Evolutionary conservation across 2,888 invertebrate genomes (phyloP).

Genomic region (Odontocerum albicorne): DNA sequence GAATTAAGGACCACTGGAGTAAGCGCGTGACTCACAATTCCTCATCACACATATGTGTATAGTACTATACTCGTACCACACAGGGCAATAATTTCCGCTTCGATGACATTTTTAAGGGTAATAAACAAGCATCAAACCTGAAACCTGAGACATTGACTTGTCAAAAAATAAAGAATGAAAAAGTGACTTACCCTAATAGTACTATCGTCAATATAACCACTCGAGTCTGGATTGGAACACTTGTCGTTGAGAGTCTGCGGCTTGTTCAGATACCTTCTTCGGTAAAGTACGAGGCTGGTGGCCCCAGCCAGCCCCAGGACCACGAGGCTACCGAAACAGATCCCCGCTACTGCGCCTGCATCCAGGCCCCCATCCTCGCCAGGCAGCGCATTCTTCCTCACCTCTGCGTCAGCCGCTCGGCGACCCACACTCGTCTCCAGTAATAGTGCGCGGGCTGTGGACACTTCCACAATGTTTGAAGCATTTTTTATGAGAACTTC

Average conservation of each 20-base stretch:
- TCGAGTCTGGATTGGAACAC: constrained; percentile 83
- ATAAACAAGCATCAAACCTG: too few species aligned
- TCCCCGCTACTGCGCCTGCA: constrained; percentile 67
- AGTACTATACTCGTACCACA: too few species aligned
- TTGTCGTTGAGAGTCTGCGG: constrained; percentile 82
- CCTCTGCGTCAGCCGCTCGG: constrained; percentile 21
- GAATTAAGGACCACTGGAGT: too few species aligned
- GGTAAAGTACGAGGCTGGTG: constrained; percentile 68
- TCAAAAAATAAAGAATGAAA: constrained; percentile 18
- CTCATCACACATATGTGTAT: too few species aligned
- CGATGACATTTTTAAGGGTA: too few species aligned
- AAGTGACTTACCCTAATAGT: constrained; percentile 67
- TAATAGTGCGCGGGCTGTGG: constrained; percentile 30
- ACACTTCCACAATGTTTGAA: constrained; percentile 21
- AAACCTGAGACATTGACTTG: too few species aligned
- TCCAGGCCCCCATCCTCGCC: constrained; percentile 48
- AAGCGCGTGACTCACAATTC: too few species aligned
- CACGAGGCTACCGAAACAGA: constrained; percentile 67
- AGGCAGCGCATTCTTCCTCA: constrained; percentile 9
- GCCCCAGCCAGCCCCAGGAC: constrained; percentile 66
- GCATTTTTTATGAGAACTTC: background rate
- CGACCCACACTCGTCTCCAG: constrained; percentile 30
- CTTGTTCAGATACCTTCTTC: constrained; percentile 74
- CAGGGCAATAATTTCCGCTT: too few species aligned
- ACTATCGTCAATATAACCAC: constrained; percentile 85